These are phyloP conservation scores for Cheirogaleus medius DNA, from an alignment of 2,113 vertebrate species.

Conservation along the genomic window DNA sequence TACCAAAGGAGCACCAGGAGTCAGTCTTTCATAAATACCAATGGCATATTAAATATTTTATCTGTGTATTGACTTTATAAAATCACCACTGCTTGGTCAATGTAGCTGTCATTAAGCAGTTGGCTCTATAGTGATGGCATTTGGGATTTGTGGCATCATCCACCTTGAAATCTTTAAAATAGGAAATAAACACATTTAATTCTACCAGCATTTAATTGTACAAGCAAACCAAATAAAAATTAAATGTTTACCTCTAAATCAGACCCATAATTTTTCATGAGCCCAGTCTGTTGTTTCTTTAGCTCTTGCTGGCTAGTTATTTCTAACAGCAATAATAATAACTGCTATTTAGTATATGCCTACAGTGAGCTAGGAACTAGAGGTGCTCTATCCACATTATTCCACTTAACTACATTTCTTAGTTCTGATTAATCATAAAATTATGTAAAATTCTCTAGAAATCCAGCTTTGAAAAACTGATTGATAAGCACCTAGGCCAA, in stretches of 20 bases:
- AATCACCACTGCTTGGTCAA: not conserved
- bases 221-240: slow-evolving; percentile 47
- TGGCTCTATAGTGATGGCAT: not conserved
- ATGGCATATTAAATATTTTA: not conserved
- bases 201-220: slow-evolving; percentile 3
- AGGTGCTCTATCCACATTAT: not conserved
- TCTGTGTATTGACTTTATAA: not conserved
- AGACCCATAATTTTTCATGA: not conserved
- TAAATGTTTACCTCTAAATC: not conserved
- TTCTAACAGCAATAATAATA: not conserved
- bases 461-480: not conserved
- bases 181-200: slow-evolving; percentile 5
- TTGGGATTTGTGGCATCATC: not conserved
- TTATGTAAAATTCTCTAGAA: not conserved
- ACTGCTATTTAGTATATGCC: not conserved
- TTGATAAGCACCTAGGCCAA: not conserved
- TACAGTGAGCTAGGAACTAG: not conserved
- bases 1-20: not conserved
- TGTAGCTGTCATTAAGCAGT: not conserved
- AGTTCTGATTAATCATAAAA: slow-evolving; percentile 26
- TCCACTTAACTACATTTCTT: not conserved
- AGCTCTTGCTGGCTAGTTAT: not conserved
- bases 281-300: not conserved
- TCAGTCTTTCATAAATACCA: not conserved
- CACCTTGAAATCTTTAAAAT: slow-evolving; percentile 1